Evolutionary conservation across 2,113 vertebrate genomes (phyloP).

Genomic region (Ploceus nigricollis): DNA sequence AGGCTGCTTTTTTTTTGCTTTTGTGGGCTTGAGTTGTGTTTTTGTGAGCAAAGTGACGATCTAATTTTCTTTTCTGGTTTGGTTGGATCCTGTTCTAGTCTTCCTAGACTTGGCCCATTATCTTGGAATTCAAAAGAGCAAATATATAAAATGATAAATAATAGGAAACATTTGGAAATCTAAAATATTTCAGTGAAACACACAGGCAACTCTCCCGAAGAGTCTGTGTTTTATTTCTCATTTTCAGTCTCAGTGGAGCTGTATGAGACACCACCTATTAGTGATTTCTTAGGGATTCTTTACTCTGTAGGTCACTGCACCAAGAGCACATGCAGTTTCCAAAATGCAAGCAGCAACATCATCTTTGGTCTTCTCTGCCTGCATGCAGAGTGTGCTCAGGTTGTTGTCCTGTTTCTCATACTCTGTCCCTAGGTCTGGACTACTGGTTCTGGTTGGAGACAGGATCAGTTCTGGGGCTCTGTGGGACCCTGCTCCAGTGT

Average conservation of each 20-base stretch:
- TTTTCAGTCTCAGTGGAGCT: conserved; percentile 29
- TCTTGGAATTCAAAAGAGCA: conserved; percentile 36
- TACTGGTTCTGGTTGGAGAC: not conserved
- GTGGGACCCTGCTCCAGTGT: not conserved
- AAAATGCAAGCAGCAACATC: not conserved
- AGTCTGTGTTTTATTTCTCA: conserved; percentile 12
- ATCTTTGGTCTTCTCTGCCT: not conserved
- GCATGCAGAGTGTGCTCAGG: not conserved
- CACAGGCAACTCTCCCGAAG: conserved; percentile 16
- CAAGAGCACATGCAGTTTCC: not conserved
- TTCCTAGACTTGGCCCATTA: conserved; percentile 46
- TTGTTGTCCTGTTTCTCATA: not conserved
- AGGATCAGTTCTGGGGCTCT: not conserved
- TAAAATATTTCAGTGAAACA: conserved; percentile 25
- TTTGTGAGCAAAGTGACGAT: conserved; percentile 21
- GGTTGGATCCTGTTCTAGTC: conserved; percentile 14
- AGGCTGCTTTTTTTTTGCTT: not conserved
- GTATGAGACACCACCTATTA: conserved; percentile 40
- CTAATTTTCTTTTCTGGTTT: conserved; percentile 48
- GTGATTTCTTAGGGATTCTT: conserved; percentile 58
- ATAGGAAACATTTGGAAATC: conserved; percentile 53
- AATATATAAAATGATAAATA: conserved; percentile 58
- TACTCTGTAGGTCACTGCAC: conserved; percentile 28
- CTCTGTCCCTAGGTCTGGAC: not conserved
- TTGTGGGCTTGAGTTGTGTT: not conserved